Conservation (phyloP, 2,797 vertebrate species). For the Leucoraja ocellata region DNA sequence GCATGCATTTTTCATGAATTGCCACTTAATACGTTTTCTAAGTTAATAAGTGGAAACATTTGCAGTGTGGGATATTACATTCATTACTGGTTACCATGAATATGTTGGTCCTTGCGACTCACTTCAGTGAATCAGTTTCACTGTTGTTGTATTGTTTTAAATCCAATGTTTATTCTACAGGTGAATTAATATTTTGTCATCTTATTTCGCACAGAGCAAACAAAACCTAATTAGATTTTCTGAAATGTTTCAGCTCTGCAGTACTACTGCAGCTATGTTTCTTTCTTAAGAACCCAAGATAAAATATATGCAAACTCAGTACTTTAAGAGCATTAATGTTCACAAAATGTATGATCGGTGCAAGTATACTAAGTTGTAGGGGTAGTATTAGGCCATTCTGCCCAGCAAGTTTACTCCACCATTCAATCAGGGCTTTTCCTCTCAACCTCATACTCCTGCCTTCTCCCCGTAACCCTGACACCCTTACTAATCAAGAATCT, state of each 20-base stretch:
- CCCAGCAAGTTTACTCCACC: too few relatives aligned
- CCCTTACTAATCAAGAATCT: too few relatives aligned
- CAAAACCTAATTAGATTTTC: background rate
- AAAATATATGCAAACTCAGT: background rate
- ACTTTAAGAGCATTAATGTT: background rate
- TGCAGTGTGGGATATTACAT: background rate
- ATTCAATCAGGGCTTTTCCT: too few relatives aligned
- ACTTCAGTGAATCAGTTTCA: background rate
- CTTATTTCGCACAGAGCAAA: background rate
- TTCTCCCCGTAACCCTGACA: too few relatives aligned
- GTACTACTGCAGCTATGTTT: background rate
- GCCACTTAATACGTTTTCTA: background rate
- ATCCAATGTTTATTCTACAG: background rate
- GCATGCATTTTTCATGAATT: conserved; percentile 33
- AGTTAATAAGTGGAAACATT: background rate
- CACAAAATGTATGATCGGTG: background rate
- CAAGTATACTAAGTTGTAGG: too few relatives aligned
- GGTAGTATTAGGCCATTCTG: too few relatives aligned
- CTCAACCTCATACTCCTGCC: too few relatives aligned
- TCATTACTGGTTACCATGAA: background rate
- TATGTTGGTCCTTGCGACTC: background rate
- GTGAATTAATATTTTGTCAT: background rate
- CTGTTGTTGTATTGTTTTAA: background rate
- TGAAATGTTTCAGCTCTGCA: background rate
- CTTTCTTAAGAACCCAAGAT: background rate